A percentile compares a stretch with the other conserved stretches of the same genome.
These are phyloP conservation scores for Colaptes auratus DNA, from an alignment of 2,113 vertebrate species.

Conservation along the genomic window DNA sequence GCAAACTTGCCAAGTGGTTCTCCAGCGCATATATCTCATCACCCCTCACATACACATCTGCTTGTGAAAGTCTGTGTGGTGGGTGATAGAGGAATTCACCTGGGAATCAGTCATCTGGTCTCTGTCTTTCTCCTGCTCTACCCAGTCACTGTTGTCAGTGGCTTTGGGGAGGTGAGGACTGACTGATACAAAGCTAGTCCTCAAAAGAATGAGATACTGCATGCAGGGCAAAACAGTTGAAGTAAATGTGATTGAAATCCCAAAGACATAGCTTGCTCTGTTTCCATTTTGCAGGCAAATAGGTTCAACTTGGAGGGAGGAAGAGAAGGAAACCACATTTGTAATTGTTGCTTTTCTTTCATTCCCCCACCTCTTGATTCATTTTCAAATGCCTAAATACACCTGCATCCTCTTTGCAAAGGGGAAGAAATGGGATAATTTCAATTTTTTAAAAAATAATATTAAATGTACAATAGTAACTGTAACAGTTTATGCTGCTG, in stretches of 20 bases:
- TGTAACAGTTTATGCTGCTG: background rate
- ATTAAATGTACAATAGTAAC: background rate
- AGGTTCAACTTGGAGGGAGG: fast-evolving
- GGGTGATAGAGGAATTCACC: background rate
- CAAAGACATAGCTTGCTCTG: background rate
- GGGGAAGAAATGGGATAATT: fast-evolving
- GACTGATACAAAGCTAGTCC: background rate
- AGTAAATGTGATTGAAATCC: background rate
- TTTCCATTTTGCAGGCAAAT: background rate
- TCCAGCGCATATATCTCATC: background rate
- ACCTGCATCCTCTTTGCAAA: background rate
- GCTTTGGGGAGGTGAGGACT: background rate
- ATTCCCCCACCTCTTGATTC: background rate
- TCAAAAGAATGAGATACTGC: background rate
- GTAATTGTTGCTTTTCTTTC: background rate
- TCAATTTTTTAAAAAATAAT: background rate
- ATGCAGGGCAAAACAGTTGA: background rate
- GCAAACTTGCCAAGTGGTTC: background rate
- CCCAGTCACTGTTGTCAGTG: background rate
- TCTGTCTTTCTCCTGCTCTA: background rate
- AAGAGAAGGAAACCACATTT: background rate
- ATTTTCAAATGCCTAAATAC: conserved; percentile 8
- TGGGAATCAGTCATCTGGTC: background rate
- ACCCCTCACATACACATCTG: background rate
- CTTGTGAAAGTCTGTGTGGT: background rate